Evolutionary conservation across 2,797 vertebrate genomes (phyloP).

Genomic region (Sphenodon punctatus): DNA sequence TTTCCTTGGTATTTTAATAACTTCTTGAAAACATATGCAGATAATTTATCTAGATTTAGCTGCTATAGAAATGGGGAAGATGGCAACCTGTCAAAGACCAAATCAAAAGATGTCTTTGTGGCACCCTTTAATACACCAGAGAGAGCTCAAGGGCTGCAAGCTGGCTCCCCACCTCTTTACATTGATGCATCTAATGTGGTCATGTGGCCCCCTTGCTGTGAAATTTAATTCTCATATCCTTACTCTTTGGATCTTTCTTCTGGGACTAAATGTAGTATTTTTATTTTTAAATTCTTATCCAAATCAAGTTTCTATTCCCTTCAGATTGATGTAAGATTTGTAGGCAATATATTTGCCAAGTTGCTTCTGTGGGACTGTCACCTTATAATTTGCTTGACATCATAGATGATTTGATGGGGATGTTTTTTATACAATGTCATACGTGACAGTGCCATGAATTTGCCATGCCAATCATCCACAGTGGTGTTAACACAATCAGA

Average conservation of each 20-base stretch:
- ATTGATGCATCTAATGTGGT: background rate
- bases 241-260: rapidly evolving
- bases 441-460: background rate
- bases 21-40: constrained; percentile 40
- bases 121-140: constrained; percentile 5
- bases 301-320: background rate
- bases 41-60: constrained; percentile 48
- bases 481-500: background rate
- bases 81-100: constrained; percentile 45
- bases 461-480: background rate
- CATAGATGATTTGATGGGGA: background rate
- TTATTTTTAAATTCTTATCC: background rate
- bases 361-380: background rate
- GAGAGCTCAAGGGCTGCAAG: constrained; percentile 23
- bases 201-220: background rate
- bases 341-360: rapidly evolving
- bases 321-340: rapidly evolving
- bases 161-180: background rate
- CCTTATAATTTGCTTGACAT: rapidly evolving
- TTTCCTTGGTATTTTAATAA: constrained; percentile 35
- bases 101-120: constrained; percentile 39
- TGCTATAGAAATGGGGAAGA: constrained; percentile 37
- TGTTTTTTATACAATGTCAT: rapidly evolving
- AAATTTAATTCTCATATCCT: background rate
- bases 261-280: rapidly evolving